These are phyloP conservation scores for Cacatua alba DNA, from an alignment of 2,113 vertebrate genomes.

Conservation along the genomic window DNA sequence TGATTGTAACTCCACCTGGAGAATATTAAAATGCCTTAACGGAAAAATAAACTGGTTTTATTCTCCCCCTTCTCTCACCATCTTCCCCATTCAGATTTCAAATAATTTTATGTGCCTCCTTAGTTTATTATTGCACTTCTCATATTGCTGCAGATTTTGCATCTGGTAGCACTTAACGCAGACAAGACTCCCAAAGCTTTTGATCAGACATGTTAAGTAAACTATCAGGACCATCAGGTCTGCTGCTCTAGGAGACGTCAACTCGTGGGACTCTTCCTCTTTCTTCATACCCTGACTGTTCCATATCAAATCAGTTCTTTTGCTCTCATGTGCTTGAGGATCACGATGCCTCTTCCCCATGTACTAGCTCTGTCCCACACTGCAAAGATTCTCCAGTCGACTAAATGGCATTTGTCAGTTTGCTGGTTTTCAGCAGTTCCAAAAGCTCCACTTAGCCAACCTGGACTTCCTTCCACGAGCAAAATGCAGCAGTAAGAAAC, in stretches of 20 bases:
- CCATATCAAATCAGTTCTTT: not conserved
- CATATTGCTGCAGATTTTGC: slow-evolving; percentile 54
- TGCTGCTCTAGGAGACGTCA: slow-evolving; percentile 7
- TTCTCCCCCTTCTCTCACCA: slow-evolving; percentile 6
- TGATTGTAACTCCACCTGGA: not conserved
- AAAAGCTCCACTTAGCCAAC: not conserved
- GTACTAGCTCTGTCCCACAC: not conserved
- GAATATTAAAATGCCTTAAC: slow-evolving; percentile 59
- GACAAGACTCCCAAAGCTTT: slow-evolving; percentile 46
- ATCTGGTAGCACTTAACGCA: slow-evolving; percentile 55
- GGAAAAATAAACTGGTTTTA: slow-evolving; percentile 59
- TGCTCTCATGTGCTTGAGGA: not conserved
- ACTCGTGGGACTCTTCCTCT: not conserved
- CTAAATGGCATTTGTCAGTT: not conserved
- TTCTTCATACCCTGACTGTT: not conserved
- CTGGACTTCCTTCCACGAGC: not conserved
- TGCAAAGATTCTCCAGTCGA: rapidly evolving
- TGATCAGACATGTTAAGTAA: slow-evolving; percentile 57
- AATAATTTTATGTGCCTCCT: slow-evolving; percentile 33
- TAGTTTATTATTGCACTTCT: slow-evolving; percentile 55
- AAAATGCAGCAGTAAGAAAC: not conserved
- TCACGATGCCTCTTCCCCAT: not conserved
- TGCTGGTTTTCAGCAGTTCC: not conserved
- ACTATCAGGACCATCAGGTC: not conserved
- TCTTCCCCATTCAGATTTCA: slow-evolving; percentile 42